Evolutionary conservation across 2,113 vertebrate species (phyloP), one percentile per base, ranked within the genome.

Genomic region (Choloepus hoffmanni): DNA sequence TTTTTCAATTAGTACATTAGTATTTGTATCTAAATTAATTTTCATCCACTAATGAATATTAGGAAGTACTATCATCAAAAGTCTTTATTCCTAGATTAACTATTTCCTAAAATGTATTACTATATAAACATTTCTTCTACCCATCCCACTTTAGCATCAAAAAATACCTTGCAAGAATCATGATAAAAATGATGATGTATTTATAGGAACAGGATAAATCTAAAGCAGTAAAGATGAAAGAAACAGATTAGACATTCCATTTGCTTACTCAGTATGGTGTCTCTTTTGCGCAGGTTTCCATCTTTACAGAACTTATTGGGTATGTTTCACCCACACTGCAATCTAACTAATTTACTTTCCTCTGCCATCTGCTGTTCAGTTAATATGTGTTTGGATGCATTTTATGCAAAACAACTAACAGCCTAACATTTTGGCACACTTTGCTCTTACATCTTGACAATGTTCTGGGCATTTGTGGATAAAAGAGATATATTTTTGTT

Each of bases 331-430:
- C 76, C 94, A 93, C 70, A 70, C 89, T 96, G 58, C 45, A 95
- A 23, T 91, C 89, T 94, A 85, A 95, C 62, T 72, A 48, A 92
- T 96, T 97, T 97, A 95, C 94, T 93, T 92, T 96, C 84, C 73
- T 94, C 78, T 94, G 58, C 96, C 95, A 94, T 97, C 95, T 97
- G 95, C 63, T 96, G 12, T 94, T 92, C 67, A 90, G 92, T 87
- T 97, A 93, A 93, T 94, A 85, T 48, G 24, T 92, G 58, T 95
- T 82, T 94, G 33, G 60, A 83, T 95, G 63, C 81, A 63, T 92
- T 93, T 96, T 97, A 93, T 95, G 79, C 63, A 92, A 97, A 96
- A 95, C 81, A 96, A 70, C 85, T 94, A 93, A 85, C 58, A 93
- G 50, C 72, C 86, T 89, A 94, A 84, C 40, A 92, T 96, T 97